Percentiles rank a stretch among this genome's conserved stretches.
phyloP scores from a whole-genome alignment of 2,888 invertebrate genomes.

The Andrena hattorfiana region DNA sequence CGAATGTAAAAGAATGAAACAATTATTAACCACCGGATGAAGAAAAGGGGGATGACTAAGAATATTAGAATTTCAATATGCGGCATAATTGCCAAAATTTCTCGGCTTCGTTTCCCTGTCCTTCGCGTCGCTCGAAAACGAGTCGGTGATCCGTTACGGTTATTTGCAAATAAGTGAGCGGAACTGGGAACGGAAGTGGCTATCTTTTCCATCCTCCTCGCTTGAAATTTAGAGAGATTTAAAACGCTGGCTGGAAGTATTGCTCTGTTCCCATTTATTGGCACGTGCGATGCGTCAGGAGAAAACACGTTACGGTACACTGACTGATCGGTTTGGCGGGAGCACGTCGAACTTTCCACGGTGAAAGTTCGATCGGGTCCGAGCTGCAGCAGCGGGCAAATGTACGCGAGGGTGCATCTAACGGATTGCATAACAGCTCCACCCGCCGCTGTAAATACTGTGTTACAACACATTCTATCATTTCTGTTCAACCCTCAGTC shows the following conservation, averaged over 20 bases:
- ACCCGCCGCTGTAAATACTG: slow-evolving; percentile 22
- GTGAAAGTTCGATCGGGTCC: slow-evolving; percentile 59
- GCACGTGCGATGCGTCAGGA: slow-evolving; percentile 72
- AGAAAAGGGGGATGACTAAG: no score
- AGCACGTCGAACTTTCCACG: slow-evolving; percentile 70
- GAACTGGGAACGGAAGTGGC: slow-evolving; percentile 43
- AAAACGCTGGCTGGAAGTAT: slow-evolving; percentile 64
- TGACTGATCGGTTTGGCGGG: slow-evolving; percentile 72
- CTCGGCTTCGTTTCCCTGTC: not conserved
- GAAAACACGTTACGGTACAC: slow-evolving; percentile 73
- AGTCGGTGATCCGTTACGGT: slow-evolving; percentile 39
- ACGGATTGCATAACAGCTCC: slow-evolving; percentile 54
- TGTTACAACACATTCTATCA: slow-evolving; percentile 35
- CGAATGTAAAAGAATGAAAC: no score
- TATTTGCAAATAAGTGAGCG: slow-evolving; percentile 44
- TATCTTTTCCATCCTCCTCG: slow-evolving; percentile 39
- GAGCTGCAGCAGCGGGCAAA: slow-evolving; percentile 43
- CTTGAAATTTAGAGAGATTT: slow-evolving; percentile 63
- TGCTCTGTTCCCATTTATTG: slow-evolving; percentile 70
- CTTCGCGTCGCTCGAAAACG: slow-evolving; percentile 2
- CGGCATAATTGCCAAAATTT: slow-evolving; percentile 17
- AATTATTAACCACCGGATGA: no score
- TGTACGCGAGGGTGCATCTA: slow-evolving; percentile 59
- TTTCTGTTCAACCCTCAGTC: not conserved
- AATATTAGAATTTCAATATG: not conserved